A percentile compares a stretch with the other conserved stretches of the same genome.
Conservation (phyloP, 2,888 invertebrate species). For the Octodonta nipae region DNA sequence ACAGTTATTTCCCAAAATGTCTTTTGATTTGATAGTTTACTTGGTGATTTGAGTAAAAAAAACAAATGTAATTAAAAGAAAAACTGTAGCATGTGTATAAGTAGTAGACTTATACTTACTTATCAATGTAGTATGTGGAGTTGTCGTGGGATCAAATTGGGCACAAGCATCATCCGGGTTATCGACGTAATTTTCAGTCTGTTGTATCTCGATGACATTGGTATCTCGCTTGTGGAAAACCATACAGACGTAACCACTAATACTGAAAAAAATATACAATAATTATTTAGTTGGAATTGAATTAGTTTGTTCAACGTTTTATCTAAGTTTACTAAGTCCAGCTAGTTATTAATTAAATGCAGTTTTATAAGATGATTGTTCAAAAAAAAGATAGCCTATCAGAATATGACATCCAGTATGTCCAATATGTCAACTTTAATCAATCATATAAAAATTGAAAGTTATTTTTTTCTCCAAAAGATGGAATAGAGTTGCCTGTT, state of each 20-base stretch:
- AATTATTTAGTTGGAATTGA: not conserved
- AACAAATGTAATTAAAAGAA: not conserved
- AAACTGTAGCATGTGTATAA: no score
- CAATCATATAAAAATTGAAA: no score
- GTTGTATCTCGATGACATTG: slow-evolving; percentile 60
- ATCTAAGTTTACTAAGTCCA: not conserved
- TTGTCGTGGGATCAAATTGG: slow-evolving; percentile 38
- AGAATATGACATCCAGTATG: no score
- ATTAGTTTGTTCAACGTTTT: not conserved
- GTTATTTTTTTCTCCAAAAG: no score
- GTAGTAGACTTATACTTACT: slow-evolving; percentile 51
- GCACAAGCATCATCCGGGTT: slow-evolving; percentile 55
- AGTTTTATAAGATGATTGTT: no score
- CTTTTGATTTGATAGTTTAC: no score
- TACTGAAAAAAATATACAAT: slow-evolving; percentile 54
- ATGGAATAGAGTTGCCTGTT: no score
- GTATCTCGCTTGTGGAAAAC: slow-evolving; percentile 56
- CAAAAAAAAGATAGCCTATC: no score
- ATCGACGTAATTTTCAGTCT: slow-evolving; percentile 42
- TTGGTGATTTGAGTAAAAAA: not conserved
- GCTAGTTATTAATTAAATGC: no score
- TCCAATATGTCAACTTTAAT: no score
- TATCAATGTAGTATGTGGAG: slow-evolving; percentile 50
- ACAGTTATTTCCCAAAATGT: no score
- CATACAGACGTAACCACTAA: slow-evolving; percentile 69